These are phyloP conservation scores for Danaus chrysippus DNA, from an alignment of 2,888 invertebrate species.

Conservation along the genomic window DNA sequence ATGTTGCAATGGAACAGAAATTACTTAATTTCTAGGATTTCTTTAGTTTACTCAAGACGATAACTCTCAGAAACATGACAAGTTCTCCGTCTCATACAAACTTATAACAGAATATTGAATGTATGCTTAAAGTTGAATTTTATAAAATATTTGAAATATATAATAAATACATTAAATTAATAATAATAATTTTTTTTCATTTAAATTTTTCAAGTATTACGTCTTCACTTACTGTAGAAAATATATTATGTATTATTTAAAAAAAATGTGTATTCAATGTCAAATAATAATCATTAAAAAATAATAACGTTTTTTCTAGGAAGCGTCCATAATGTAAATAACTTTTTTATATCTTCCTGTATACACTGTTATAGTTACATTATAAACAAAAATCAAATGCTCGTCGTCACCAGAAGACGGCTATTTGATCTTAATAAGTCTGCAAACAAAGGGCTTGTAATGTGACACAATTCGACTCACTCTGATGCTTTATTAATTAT, in stretches of 20 bases:
- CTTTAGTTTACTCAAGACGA: constrained; percentile 28
- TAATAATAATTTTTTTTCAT: too few species aligned
- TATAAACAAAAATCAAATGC: constrained; percentile 48
- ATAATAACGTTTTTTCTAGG: constrained; percentile 29
- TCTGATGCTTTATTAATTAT: constrained; percentile 38
- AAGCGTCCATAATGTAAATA: constrained; percentile 38
- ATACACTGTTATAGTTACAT: constrained; percentile 48
- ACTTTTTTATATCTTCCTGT: constrained; percentile 62
- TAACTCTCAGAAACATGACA: not conserved
- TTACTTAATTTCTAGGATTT: constrained; percentile 32
- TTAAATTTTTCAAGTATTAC: too few species aligned
- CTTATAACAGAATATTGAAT: too few species aligned
- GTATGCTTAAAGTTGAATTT: too few species aligned
- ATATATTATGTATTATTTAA: not conserved
- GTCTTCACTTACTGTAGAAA: too few species aligned
- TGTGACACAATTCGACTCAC: constrained; percentile 43
- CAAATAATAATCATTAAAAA: constrained; percentile 7
- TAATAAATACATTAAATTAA: too few species aligned
- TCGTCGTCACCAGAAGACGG: constrained; percentile 40
- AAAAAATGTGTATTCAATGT: constrained; percentile 4
- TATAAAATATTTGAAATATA: too few species aligned
- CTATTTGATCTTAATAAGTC: constrained; percentile 58
- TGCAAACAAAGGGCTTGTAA: constrained; percentile 47
- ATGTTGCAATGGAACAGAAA: not conserved
- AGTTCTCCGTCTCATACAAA: too few species aligned